Evolutionary conservation across 1,140 invertebrate species (phyloP), one percentile per base, ranked within the genome.

Genomic region (Colletes gigas): DNA sequence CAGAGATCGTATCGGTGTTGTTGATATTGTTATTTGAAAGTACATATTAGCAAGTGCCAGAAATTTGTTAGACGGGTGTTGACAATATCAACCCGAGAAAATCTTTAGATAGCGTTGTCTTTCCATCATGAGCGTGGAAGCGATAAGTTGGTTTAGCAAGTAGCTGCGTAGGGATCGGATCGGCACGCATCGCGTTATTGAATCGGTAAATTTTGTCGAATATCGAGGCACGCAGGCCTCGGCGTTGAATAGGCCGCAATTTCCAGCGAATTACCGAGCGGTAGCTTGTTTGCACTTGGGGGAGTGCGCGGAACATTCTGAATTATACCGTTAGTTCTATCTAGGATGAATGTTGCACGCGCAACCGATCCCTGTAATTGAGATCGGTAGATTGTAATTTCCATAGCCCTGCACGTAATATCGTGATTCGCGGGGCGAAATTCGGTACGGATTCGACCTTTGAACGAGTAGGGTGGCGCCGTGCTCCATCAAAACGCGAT

Each of bases 311-410:
- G 15, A 21, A 15, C 55, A 19, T 78, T 78, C 52, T 78, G 76
- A 71, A 78, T 70, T 78, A 71, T 17, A 50, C 57, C 17, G 68
- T 78, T 78, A n/a, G 52, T 39, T 67, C 14, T 47, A n/a, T 17
- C 8, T 12, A 10, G 44, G 62, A 50, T 66, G 59, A 75, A 80
- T 67, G 63, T 80, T 75, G 21, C 63, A 55, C 41, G 0, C 17
- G 50, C 21, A 66, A 52, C 62, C 78, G 52, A 67, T 57, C 62
- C 6, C 70, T 4, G 41, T 75, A 74, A 80, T 80, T 75, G 55
- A 41, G 63, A 65, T 73, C 60, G 78, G 55, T 57, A 19, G 5
- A 80, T 67, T 67, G 62, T 65, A 75, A 80, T 80, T 80, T 74
- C n/a, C 17, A 4, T 44, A 41, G 39, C 12, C 30, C 21, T 17